Percentiles rank a stretch among this genome's conserved stretches.
Evolutionary conservation across 2,113 vertebrate genomes (phyloP).

Genomic region (Picathartes gymnocephalus): DNA sequence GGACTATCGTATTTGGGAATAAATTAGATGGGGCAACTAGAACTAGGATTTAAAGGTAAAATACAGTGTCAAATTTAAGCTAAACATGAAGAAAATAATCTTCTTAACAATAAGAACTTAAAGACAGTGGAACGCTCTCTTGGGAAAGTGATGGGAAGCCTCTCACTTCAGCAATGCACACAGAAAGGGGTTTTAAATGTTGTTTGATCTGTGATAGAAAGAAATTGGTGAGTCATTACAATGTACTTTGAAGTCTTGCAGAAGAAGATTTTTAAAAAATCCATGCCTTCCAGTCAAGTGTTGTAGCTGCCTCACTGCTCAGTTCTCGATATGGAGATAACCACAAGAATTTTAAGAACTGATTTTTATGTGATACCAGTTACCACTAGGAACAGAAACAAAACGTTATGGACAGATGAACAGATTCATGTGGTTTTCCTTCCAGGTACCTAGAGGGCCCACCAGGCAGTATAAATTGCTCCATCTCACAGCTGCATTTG

Average conservation of each 20-base stretch:
- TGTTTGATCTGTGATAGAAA: slow-evolving; percentile 8
- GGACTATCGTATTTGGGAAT: neutral
- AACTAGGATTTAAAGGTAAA: neutral
- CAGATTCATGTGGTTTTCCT: neutral
- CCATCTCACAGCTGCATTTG: neutral
- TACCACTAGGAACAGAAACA: neutral
- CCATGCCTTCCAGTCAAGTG: neutral
- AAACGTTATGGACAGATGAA: neutral
- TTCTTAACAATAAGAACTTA: neutral
- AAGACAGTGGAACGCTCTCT: neutral
- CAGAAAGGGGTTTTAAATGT: neutral
- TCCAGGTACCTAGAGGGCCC: neutral
- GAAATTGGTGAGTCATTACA: slow-evolving; percentile 8
- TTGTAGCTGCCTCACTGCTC: neutral
- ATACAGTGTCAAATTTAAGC: neutral
- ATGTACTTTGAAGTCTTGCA: neutral
- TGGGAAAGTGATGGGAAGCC: neutral
- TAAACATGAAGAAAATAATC: slow-evolving; percentile 16
- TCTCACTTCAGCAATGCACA: neutral
- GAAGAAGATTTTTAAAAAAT: neutral
- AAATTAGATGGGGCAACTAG: neutral
- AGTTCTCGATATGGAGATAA: neutral
- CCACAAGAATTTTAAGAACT: neutral
- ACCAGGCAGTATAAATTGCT: neutral
- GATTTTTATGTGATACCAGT: neutral